Evolutionary conservation across 2,888 invertebrate species (phyloP).

Genomic region (Eristalis tenax): DNA sequence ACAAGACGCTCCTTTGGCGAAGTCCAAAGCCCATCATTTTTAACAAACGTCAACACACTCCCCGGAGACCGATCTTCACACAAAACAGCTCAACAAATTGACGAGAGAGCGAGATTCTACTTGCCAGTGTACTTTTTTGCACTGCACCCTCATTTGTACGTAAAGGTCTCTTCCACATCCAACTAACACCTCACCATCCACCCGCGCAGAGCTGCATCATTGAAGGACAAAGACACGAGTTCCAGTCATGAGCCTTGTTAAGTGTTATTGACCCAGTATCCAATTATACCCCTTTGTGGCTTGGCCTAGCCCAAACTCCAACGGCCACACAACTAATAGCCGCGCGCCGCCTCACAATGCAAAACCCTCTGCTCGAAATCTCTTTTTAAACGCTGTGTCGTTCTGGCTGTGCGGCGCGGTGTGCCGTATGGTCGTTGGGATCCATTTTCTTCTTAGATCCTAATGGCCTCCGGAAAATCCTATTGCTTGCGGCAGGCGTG

Average conservation of each 20-base stretch:
- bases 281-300: background rate
- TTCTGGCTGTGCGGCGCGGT: constrained; percentile 40
- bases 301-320: background rate
- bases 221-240: background rate
- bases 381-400: constrained; percentile 58
- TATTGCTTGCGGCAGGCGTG: constrained; percentile 33
- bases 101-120: too few species aligned
- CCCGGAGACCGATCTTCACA: too few species aligned
- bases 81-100: too few species aligned
- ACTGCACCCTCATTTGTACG: too few species aligned
- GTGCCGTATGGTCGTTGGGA: constrained; percentile 35
- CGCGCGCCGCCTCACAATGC: constrained; percentile 33
- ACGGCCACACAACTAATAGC: constrained; percentile 39
- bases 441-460: constrained; percentile 53
- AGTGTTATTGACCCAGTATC: background rate
- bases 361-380: constrained; percentile 49
- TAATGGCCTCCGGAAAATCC: constrained; percentile 62
- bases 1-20: too few species aligned
- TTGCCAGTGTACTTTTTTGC: too few species aligned
- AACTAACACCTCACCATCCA: too few species aligned
- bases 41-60: too few species aligned
- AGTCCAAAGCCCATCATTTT: too few species aligned
- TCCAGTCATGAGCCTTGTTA: background rate
- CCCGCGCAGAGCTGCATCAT: background rate
- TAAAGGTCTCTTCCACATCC: too few species aligned